Conservation (phyloP, 2,888 invertebrate species). For the Synergus itoensis region DNA sequence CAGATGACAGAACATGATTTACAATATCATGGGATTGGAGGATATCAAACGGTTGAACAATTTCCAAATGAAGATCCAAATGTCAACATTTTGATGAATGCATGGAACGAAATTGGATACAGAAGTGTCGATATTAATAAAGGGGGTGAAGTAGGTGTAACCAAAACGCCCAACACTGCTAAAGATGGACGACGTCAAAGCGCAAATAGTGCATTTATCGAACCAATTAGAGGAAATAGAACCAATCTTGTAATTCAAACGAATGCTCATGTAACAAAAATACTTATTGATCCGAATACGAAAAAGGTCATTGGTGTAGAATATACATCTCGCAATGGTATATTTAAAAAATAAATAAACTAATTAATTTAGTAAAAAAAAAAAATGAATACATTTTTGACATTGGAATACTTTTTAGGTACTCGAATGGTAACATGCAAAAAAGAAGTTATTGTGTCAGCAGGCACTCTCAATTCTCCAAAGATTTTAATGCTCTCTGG, state of each 20-base stretch:
- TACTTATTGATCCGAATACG: conserved; percentile 80
- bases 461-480: conserved; percentile 79
- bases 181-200: conserved; percentile 82
- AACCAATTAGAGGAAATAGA: conserved; percentile 84
- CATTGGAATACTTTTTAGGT: conserved; percentile 67
- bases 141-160: conserved; percentile 85
- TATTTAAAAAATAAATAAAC: conserved; percentile 23
- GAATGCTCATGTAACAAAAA: conserved; percentile 87
- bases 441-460: conserved; percentile 79
- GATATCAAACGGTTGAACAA: conserved; percentile 89
- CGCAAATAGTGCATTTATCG: conserved; percentile 83
- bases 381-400: conserved; percentile 71
- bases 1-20: conserved; percentile 84
- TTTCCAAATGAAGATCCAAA: conserved; percentile 91
- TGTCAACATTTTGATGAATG: conserved; percentile 90
- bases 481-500: conserved; percentile 80
- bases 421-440: conserved; percentile 70
- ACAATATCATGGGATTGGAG: conserved; percentile 85
- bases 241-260: conserved; percentile 89
- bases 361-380: background rate
- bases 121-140: conserved; percentile 91
- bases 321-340: conserved; percentile 72
- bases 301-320: conserved; percentile 78
- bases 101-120: conserved; percentile 91
- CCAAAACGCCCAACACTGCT: conserved; percentile 82